Base-by-base conservation (phyloP, 2,888 invertebrate genomes). In the Lucinisca nassula region DNA sequence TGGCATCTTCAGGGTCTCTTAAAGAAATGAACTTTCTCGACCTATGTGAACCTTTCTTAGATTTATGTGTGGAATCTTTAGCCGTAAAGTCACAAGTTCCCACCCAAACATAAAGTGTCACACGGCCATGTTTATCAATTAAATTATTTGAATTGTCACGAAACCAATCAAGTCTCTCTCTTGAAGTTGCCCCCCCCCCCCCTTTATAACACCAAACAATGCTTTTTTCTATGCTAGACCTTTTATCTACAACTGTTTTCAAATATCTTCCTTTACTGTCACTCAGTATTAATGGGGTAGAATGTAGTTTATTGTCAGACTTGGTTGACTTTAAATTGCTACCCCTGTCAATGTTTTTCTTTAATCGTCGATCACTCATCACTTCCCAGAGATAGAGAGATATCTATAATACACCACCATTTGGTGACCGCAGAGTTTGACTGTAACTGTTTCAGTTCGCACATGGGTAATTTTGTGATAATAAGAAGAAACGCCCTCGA, bases 201-300 rank as follows among this genome's bases (percentile, higher is more conserved):
- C 45, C 24, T 40, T 58, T 81, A 38, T 35, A 51, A 55, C 30
- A 24, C n/a, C n/a, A 81, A 27, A 32, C 10, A 10, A 81, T 70
- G 2, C 30, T 55, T 4, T 35, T 73, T 32, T n/a, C 35, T 12
- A 27, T n/a, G 10, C 2, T 17, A n/a, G 32, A 55, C 14, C 4
- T 27, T 78, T 35, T 55, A 49, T 30, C 32, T 32, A 81, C 2
- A 32, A 27, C 21, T 35, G 2, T 37, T 12, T 81, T 73, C 17
- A 55, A 51, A 37, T 73, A 49, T 55, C 55, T 81, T 45, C 81
- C 81, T 37, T 79, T 79, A 49, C 79, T 81, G 51, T 81, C 81
- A 51, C 74, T 74, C 1, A 81, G 27, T 8, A 79, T 1, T 3
- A 74, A 17, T 45, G 81, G 81, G 27, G 73, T 81, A 27, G 30